Base-by-base conservation (phyloP, 2,888 invertebrate species). In the Eristalis tenax region DNA sequence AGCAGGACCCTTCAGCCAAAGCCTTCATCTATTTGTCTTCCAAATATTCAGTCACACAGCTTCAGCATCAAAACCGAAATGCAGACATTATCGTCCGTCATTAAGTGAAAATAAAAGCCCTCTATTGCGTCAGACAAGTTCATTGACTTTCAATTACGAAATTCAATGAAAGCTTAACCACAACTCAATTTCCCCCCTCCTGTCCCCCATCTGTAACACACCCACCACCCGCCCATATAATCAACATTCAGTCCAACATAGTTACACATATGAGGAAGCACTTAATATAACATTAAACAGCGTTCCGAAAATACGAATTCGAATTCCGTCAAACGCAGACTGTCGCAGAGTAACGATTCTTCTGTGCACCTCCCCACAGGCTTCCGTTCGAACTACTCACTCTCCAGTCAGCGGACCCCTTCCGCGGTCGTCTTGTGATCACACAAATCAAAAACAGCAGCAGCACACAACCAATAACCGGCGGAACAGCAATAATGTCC, bases 401-500 rank as follows among this genome's bases (percentile, higher is more conserved):
- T 10, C 32, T 1, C 32, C 8, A 32, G 32, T 32, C 32, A 32
- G 32, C 4, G 0, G 28, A 28, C 28, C 13, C 59, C 59, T 35
- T 35, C 23, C 10, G 4, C 56, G 35, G 57, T 65, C 40, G n/a
- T 64, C 65, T 15, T 32, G 23, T 35, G 76, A 87, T 68, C 63
- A 69, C 71, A 83, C 87, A 83, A 87, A 87, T 87, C 87, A 87
- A 80, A 87, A 76, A 73, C 87, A 87, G 83, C 56, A 87, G 83
- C 56, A 76, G 56, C 38, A 18, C 50, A 50, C 50, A 69, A 76
- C 78, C 73, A 79, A 83, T 83, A 87, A 76, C 83, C 78, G 76
- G 71, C 68, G 64, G 79, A 83, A n/a, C 57, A 68, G 35, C 57
- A 5, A 74, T 18, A 86, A 69, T 56, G 74, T 43, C 77, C 40